Percentiles rank a stretch among this genome's conserved stretches.
These are phyloP conservation scores for Phaethon lepturus DNA, from an alignment of 2,113 vertebrate genomes.

Conservation along the genomic window DNA sequence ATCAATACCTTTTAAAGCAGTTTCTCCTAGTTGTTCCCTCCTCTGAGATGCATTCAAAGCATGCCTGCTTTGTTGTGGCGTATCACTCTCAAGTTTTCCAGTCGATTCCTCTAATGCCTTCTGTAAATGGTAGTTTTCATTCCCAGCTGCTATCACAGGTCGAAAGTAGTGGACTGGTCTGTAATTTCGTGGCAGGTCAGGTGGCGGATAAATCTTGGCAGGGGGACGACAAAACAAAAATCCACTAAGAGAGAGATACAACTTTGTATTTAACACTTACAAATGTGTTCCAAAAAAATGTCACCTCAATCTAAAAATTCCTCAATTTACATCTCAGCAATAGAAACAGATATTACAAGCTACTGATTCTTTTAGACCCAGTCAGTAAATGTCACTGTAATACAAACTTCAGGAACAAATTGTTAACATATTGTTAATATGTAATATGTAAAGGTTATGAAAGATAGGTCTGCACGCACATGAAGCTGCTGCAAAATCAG, in stretches of 20 bases:
- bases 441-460: accelerated
- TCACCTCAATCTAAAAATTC: background rate
- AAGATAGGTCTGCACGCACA: background rate
- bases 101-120: slow-evolving; percentile 78
- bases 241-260: background rate
- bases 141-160: slow-evolving; percentile 70
- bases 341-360: background rate
- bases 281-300: background rate
- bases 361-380: background rate
- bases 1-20: slow-evolving; percentile 77
- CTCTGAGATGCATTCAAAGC: slow-evolving; percentile 84
- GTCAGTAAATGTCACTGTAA: background rate
- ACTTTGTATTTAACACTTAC: background rate
- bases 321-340: background rate
- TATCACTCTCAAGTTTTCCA: slow-evolving; percentile 77
- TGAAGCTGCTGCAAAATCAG: background rate
- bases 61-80: slow-evolving; percentile 76
- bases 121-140: slow-evolving; percentile 74
- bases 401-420: background rate
- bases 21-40: slow-evolving; percentile 85
- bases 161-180: slow-evolving; percentile 87
- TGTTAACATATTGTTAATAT: background rate
- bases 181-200: slow-evolving; percentile 84
- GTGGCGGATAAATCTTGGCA: slow-evolving; percentile 84
- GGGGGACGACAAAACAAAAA: background rate